phyloP scores from a whole-genome alignment of 2,888 invertebrate genomes.

The Limnephilus lunatus region DNA sequence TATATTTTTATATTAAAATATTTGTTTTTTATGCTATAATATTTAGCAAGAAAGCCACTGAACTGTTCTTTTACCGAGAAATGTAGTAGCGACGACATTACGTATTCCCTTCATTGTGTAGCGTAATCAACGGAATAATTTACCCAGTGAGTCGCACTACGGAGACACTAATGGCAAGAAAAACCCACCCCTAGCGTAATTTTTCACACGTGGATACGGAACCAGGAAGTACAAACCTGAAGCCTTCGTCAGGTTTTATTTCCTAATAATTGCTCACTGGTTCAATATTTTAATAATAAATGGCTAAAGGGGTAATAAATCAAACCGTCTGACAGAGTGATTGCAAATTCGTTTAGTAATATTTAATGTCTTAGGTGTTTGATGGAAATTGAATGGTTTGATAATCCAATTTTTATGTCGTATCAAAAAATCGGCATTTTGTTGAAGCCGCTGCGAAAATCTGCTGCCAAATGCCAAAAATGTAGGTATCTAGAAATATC shows the following conservation, averaged over 20 bases:
- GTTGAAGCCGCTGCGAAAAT: too few species aligned
- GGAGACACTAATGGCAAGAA: background rate
- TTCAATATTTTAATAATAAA: background rate
- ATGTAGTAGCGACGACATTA: background rate
- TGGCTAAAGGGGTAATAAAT: background rate
- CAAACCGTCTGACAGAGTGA: background rate
- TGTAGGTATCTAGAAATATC: too few species aligned
- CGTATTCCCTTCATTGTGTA: background rate
- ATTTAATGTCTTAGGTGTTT: background rate
- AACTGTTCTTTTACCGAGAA: background rate
- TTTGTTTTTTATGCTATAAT: background rate
- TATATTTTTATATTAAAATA: too few species aligned
- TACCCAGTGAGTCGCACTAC: background rate
- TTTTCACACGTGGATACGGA: background rate
- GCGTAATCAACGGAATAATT: slow-evolving; percentile 17
- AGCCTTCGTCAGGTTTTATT: background rate
- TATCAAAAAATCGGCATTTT: background rate
- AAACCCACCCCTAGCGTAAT: background rate
- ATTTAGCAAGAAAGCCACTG: background rate
- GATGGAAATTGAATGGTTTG: background rate
- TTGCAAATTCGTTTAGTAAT: background rate
- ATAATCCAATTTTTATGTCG: background rate
- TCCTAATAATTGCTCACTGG: background rate
- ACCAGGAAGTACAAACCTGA: background rate
- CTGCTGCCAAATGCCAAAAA: too few species aligned